Evolutionary conservation across 1,140 invertebrate genomes (phyloP).

Genomic region (Melitaea cinxia): DNA sequence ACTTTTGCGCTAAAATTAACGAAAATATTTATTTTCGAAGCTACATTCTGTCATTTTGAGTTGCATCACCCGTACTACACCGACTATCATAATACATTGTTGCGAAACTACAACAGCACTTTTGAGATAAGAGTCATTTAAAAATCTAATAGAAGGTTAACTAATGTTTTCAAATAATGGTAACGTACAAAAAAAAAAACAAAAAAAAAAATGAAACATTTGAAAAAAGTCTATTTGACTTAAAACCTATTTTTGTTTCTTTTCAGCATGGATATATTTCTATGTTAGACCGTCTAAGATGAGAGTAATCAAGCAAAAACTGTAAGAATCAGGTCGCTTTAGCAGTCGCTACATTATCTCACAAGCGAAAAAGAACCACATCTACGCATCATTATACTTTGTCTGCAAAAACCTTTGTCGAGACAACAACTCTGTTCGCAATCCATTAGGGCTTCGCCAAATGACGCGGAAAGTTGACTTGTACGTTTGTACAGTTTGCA

Average conservation of each 20-base stretch:
- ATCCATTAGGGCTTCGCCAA: slow-evolving; percentile 72
- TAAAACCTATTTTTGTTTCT: neutral
- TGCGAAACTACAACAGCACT: no score
- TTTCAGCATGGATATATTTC: slow-evolving; percentile 1
- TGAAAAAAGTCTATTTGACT: neutral
- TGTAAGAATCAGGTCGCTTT: slow-evolving; percentile 40
- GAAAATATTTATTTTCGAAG: neutral
- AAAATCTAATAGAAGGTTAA: no score
- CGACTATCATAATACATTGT: no score
- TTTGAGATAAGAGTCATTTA: no score
- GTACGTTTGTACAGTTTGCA: slow-evolving; percentile 51
- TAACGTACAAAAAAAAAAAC: no score
- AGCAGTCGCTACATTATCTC: slow-evolving; percentile 44
- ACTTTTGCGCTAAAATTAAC: neutral
- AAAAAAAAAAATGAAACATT: no score
- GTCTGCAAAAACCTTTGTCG: slow-evolving; percentile 62
- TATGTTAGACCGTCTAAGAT: slow-evolving; percentile 19
- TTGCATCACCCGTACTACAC: no score
- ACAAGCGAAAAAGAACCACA: slow-evolving; percentile 53
- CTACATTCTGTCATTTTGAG: neutral
- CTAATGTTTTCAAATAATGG: no score
- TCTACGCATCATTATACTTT: slow-evolving; percentile 67
- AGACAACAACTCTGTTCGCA: slow-evolving; percentile 67
- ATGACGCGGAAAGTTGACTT: slow-evolving; percentile 75
- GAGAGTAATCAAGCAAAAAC: slow-evolving; percentile 39